Percentiles rank a stretch among this genome's conserved stretches.
Conservation (phyloP, 2,113 vertebrate genomes). For the Cebidichthys violaceus region DNA sequence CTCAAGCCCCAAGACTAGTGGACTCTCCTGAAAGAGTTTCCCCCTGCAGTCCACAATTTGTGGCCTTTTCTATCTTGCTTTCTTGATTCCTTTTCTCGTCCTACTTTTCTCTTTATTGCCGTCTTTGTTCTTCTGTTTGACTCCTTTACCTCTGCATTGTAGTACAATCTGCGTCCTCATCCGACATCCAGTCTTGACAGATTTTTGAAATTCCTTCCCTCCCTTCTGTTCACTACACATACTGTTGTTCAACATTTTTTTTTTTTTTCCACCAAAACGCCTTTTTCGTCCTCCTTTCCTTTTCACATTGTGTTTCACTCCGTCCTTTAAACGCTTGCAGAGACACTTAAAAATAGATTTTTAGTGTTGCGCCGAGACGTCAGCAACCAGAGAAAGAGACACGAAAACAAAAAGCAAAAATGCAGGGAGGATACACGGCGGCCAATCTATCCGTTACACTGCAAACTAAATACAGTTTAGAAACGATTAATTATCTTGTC, state of each 20-base stretch:
- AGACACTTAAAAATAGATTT: constrained; percentile 61
- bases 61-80: neutral
- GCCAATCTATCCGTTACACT: constrained; percentile 7
- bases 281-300: constrained; percentile 25
- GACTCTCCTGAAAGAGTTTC: constrained; percentile 57
- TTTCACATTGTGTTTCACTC: constrained; percentile 48
- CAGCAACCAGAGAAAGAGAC: neutral
- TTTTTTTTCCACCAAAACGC: constrained; percentile 27
- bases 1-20: constrained; percentile 55
- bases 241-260: constrained; percentile 42
- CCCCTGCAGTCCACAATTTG: constrained; percentile 40
- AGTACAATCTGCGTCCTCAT: constrained; percentile 31
- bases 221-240: constrained; percentile 42
- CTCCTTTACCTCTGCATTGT: neutral
- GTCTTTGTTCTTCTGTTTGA: neutral
- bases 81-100: neutral
- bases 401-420: constrained; percentile 19
- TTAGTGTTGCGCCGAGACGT: constrained; percentile 25
- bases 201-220: constrained; percentile 71
- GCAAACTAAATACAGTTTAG: constrained; percentile 37
- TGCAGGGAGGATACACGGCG: neutral
- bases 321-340: constrained; percentile 35
- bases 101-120: neutral
- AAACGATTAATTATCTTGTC: constrained; percentile 57
- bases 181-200: constrained; percentile 46